Base-by-base conservation (phyloP, 2,888 invertebrate genomes). In the Balanococcus diminutus region DNA sequence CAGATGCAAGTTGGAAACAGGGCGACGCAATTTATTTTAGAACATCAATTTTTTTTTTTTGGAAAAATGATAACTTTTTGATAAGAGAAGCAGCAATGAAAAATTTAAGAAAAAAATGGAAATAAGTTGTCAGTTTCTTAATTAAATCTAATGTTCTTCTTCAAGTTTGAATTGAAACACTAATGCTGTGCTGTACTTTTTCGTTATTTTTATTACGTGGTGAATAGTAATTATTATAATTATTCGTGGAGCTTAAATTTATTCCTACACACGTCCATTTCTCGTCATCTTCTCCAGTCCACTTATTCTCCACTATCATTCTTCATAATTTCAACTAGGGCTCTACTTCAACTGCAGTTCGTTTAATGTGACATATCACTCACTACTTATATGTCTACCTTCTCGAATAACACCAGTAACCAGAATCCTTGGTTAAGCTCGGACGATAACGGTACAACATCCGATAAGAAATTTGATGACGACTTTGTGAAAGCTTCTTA, bases 391-490 rank as follows among this genome's bases (percentile, higher is more conserved):
- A 42, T 81, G 81, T 82, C 42, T 46, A 46, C 42, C 25, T 25
- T 46, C 19, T 28, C 25, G 16, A 22, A 22, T 82, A 36, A 82
- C 82, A 31, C 28, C 28, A 82, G 51, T 32, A 56, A 83, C 32
- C 51, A 28, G 22, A 56, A 61, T 56, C 51, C 83, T 56, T 83
- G 83, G 83, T 61, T 83, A 61, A 56, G 11, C 32, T 46, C 56
- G 8, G 14, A 25, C 2, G 82, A 46, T 51, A 36, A 51, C 28
- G 36, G 39, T 5, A 3, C 31, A 46, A 22, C 46, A 9, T 25
- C 28, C 22, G 86, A 86, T 81, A 81, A 82, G 32, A 56, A 86
- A 36, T 93, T 93, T 88, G 93, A 93, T 90, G 93, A 93, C 88
- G 91, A 93, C 89, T 93, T 93, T 88, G 75, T 75, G 42, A 89